Conservation (phyloP, 2,888 invertebrate species). For the Lapara coniferarum region DNA sequence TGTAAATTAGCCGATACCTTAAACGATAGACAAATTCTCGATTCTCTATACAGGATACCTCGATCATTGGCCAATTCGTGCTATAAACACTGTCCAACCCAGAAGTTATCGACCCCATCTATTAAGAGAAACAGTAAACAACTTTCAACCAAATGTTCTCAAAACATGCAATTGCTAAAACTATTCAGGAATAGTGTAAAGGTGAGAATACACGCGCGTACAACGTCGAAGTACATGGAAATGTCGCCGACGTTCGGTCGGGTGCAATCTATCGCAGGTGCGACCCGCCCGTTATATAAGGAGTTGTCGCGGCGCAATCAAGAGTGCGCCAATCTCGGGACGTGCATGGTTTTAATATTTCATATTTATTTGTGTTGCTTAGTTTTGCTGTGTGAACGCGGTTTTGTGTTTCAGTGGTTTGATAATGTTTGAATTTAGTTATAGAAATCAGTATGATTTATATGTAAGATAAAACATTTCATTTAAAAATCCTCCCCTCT, state of each 20-base stretch:
- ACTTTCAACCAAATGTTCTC: background rate
- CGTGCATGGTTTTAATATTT: background rate
- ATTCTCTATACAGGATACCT: too few relatives aligned
- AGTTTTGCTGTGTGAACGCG: background rate
- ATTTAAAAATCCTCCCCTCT: too few relatives aligned
- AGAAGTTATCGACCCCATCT: too few relatives aligned
- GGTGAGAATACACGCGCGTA: constrained; percentile 1
- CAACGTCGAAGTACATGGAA: background rate
- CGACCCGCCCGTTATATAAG: background rate
- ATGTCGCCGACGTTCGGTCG: background rate
- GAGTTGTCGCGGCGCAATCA: constrained; percentile 7
- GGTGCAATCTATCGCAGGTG: constrained; percentile 23
- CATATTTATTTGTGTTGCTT: constrained; percentile 3
- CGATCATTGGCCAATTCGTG: too few relatives aligned
- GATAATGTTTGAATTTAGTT: background rate
- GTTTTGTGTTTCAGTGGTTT: background rate
- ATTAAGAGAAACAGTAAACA: background rate
- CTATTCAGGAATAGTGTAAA: background rate
- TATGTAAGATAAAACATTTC: too few relatives aligned
- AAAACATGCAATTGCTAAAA: background rate
- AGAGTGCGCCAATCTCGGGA: background rate
- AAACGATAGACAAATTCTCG: too few relatives aligned
- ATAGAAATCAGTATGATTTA: background rate
- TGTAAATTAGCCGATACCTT: too few relatives aligned
- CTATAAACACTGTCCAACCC: too few relatives aligned